These are phyloP conservation scores for Meghimatium bilineatum DNA, from an alignment of 2,888 invertebrate genomes.

Conservation along the genomic window DNA sequence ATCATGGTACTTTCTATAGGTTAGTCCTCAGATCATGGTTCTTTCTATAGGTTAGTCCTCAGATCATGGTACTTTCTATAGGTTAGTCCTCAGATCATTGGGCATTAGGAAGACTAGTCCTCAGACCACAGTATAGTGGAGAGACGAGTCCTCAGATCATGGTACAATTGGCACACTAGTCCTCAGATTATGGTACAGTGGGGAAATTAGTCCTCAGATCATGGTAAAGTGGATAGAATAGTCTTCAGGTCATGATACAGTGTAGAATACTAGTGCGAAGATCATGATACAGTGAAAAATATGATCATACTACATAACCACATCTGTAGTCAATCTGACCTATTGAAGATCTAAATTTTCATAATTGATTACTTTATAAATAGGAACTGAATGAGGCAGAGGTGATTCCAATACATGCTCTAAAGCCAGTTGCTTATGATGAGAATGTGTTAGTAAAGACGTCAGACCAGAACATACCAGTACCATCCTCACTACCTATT, in stretches of 20 bases:
- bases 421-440: neutral
- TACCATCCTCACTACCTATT: neutral
- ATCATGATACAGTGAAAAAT: neutral
- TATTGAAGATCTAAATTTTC: neutral
- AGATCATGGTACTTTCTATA: too few species aligned
- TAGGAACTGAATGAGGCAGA: constrained; percentile 62
- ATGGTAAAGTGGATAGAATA: too few species aligned
- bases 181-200: neutral
- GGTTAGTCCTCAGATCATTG: too few species aligned
- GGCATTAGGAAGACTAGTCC: too few species aligned
- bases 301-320: neutral
- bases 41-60: too few species aligned
- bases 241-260: too few species aligned
- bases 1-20: too few species aligned
- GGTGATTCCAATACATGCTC: constrained; percentile 59
- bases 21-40: too few species aligned
- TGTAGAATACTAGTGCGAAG: too few species aligned
- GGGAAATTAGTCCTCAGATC: neutral
- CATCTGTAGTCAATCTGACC: neutral
- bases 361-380: neutral
- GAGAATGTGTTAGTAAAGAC: neutral
- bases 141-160: too few species aligned
- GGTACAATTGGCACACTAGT: too few species aligned
- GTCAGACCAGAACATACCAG: neutral
- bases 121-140: too few species aligned